Evolutionary conservation across 2,797 vertebrate species (phyloP).

Genomic region (Heliangelus exortis): DNA sequence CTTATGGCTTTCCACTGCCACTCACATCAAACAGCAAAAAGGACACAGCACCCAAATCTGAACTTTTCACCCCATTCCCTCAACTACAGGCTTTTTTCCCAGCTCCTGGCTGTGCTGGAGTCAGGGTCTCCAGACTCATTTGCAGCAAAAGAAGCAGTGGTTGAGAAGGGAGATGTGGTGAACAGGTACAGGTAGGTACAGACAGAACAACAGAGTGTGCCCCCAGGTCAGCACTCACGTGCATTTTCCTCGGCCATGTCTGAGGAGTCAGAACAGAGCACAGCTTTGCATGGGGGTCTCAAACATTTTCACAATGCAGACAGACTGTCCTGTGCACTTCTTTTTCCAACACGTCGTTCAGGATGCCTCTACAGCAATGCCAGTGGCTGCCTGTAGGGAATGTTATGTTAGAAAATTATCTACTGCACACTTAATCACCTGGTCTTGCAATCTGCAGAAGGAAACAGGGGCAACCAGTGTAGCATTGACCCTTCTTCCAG

Average conservation of each 20-base stretch:
- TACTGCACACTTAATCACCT: slow-evolving; percentile 45
- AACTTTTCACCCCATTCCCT: neutral
- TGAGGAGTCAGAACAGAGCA: slow-evolving; percentile 56
- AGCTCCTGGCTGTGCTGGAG: neutral
- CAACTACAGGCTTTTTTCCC: neutral
- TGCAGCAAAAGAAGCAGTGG: neutral
- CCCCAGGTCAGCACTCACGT: slow-evolving; percentile 46
- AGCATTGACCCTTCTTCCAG: slow-evolving; percentile 49
- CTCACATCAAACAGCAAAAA: neutral
- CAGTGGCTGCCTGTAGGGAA: slow-evolving; percentile 66
- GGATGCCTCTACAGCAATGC: slow-evolving; percentile 61
- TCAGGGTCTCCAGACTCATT: neutral
- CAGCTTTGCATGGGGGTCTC: slow-evolving; percentile 57
- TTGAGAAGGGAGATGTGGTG: neutral
- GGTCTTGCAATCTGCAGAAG: slow-evolving; percentile 43
- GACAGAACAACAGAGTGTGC: slow-evolving; percentile 22
- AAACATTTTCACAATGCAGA: slow-evolving; percentile 50
- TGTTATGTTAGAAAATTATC: slow-evolving; percentile 61
- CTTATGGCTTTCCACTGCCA: neutral
- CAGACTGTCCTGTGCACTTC: slow-evolving; percentile 40
- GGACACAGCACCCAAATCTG: neutral
- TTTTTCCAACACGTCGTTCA: slow-evolving; percentile 43
- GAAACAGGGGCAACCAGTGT: slow-evolving; percentile 13
- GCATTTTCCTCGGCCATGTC: slow-evolving; percentile 66
- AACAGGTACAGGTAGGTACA: slow-evolving; percentile 28